These are phyloP conservation scores for Trichopoda pennipes DNA, from an alignment of 2,888 invertebrate species.

Conservation along the genomic window DNA sequence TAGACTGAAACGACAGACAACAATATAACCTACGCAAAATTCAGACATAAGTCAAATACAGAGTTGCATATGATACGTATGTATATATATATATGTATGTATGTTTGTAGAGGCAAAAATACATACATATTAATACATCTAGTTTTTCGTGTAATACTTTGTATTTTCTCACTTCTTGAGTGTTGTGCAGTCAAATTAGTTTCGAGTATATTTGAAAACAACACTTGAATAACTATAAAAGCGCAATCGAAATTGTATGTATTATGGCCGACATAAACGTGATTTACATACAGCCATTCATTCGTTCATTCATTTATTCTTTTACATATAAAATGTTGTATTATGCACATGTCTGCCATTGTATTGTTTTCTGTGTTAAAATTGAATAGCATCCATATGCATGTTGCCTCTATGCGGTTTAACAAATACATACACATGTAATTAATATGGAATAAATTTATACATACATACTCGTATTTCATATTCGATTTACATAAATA, in stretches of 20 bases:
- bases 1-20: not conserved
- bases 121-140: not conserved
- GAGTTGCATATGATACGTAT: not conserved
- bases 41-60: not conserved
- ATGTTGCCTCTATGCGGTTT: not conserved
- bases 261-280: slow-evolving; percentile 68
- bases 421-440: slow-evolving; percentile 9
- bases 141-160: slow-evolving; percentile 64
- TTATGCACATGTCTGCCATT: slow-evolving; percentile 40
- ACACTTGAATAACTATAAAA: slow-evolving; percentile 66
- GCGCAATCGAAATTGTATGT: slow-evolving; percentile 66
- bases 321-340: not conserved
- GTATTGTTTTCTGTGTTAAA: slow-evolving; percentile 1
- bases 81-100: not conserved
- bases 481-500: slow-evolving; percentile 48
- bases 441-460: slow-evolving; percentile 31
- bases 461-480: slow-evolving; percentile 39
- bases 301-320: not conserved
- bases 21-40: not conserved
- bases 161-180: slow-evolving; percentile 68
- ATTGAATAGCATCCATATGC: not conserved
- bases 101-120: no score
- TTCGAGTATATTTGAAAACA: slow-evolving; percentile 66
- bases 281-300: slow-evolving; percentile 44
- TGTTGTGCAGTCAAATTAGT: slow-evolving; percentile 67